Conservation (phyloP, 2,888 invertebrate genomes). For the Coremacera marginata region DNA sequence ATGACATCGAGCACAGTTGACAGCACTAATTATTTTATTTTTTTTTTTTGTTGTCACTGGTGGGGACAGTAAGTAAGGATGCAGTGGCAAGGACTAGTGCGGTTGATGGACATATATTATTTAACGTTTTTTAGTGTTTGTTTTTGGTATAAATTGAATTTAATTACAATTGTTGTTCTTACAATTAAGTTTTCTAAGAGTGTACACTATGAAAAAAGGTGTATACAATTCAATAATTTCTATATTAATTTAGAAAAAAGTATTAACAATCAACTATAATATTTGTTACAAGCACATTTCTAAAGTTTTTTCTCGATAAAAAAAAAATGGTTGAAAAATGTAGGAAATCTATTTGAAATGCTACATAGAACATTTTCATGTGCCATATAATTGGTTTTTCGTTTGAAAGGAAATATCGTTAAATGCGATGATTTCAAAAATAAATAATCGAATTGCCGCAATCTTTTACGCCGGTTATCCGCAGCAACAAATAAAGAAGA, state of each 20-base stretch:
- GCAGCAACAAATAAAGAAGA: neutral
- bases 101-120: no score
- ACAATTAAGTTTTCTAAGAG: no score
- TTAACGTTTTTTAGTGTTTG: neutral
- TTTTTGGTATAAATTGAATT: conserved; percentile 7
- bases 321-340: no score
- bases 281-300: no score
- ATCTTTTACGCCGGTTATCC: conserved; percentile 47
- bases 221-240: no score
- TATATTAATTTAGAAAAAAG: no score
- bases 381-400: conserved; percentile 57
- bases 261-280: no score
- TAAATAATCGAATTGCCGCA: conserved; percentile 64
- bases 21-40: conserved; percentile 24
- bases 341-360: neutral
- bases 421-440: conserved; percentile 51
- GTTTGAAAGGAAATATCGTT: conserved; percentile 55
- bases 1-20: conserved; percentile 11
- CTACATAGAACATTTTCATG: conserved; percentile 1
- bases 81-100: no score
- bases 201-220: no score
- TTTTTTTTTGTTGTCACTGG: neutral
- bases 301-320: no score
- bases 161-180: neutral
- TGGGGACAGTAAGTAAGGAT: neutral